Conservation (phyloP, 2,797 vertebrate genomes). For the Buphagus erythrorhynchus region DNA sequence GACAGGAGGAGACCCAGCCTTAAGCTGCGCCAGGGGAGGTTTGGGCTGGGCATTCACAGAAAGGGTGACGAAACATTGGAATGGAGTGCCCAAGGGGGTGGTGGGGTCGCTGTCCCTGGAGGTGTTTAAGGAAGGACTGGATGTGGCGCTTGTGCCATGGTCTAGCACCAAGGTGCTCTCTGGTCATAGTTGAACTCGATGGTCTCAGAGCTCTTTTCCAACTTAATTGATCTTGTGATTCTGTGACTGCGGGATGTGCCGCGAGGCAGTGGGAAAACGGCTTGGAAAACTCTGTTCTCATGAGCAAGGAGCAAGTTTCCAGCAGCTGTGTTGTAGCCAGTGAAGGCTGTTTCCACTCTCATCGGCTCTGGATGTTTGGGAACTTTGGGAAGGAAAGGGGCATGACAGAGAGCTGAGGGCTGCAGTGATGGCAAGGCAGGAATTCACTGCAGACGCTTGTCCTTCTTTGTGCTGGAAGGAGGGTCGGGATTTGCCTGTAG, state of each 20-base stretch:
- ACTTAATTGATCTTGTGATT: background rate
- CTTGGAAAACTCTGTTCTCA: background rate
- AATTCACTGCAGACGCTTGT: fast-evolving
- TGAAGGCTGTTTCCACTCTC: background rate
- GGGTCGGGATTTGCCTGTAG: fast-evolving
- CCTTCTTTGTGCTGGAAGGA: background rate
- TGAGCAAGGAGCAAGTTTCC: too few species aligned
- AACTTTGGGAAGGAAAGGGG: background rate
- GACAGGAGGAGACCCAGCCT: background rate
- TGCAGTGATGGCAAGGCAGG: background rate
- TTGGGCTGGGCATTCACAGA: too few species aligned
- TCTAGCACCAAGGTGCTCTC: background rate
- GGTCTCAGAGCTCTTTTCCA: background rate
- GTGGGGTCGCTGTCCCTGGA: background rate
- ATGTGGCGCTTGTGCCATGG: background rate
- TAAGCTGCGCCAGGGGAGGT: background rate
- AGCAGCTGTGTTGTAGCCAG: too few species aligned
- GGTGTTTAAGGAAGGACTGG: background rate
- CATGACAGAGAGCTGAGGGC: fast-evolving
- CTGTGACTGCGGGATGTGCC: background rate
- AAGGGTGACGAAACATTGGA: background rate
- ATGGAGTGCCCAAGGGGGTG: background rate
- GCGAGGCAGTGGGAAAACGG: fast-evolving
- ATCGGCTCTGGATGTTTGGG: background rate
- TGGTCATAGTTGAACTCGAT: background rate